Conservation (phyloP, 2,797 vertebrate genomes). For the Oreonectes daqikongensis region DNA sequence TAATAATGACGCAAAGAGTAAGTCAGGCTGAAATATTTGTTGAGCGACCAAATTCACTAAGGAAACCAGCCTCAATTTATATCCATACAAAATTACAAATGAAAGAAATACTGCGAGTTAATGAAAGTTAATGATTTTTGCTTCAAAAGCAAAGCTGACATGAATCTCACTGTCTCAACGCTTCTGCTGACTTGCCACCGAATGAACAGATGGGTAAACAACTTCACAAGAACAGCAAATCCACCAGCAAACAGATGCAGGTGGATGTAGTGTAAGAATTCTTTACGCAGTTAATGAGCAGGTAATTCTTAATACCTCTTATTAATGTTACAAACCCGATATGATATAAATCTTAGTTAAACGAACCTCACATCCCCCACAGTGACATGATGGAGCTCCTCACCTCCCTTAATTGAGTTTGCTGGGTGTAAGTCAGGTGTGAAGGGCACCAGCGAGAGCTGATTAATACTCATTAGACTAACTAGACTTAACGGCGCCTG, state of each 20-base stretch:
- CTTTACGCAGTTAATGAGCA: conserved; percentile 1
- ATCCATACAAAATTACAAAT: not conserved
- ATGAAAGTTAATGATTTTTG: not conserved
- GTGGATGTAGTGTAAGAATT: not conserved
- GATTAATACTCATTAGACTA: conserved; percentile 91
- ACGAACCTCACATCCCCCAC: conserved; percentile 20
- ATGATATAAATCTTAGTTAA: conserved; percentile 6
- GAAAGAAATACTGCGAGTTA: not conserved
- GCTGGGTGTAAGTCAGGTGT: conserved; percentile 66
- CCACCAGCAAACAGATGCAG: not conserved
- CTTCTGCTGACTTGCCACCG: conserved; percentile 12
- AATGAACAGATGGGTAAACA: conserved; percentile 29
- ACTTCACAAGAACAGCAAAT: not conserved
- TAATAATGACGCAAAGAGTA: conserved; percentile 29
- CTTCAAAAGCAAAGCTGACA: conserved; percentile 13
- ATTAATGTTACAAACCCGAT: not conserved
- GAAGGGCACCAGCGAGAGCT: conserved; percentile 72
- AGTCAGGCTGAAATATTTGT: conserved; percentile 48
- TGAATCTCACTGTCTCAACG: not conserved
- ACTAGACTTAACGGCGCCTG: conserved; percentile 74
- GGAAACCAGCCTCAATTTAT: not conserved
- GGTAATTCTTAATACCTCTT: conserved; percentile 6
- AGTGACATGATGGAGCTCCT: conserved; percentile 61
- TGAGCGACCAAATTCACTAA: not conserved
- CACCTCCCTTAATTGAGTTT: conserved; percentile 72